These are phyloP conservation scores for Thereva unica DNA, from an alignment of 2,888 invertebrate species.

Conservation along the genomic window DNA sequence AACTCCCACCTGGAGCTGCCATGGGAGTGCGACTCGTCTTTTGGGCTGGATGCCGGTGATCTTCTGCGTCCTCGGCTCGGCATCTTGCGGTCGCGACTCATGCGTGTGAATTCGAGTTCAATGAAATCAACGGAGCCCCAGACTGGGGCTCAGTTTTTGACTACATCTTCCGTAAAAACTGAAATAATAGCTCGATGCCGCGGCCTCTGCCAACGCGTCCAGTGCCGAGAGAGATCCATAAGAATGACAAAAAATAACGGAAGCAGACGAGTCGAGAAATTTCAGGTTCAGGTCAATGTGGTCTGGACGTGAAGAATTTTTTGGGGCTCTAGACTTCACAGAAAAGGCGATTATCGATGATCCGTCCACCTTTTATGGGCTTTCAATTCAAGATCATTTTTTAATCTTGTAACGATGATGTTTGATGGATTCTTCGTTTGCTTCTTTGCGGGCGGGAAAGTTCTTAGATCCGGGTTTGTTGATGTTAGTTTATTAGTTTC, in stretches of 20 bases:
- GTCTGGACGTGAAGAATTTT: background rate
- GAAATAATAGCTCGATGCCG: no score
- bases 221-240: background rate
- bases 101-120: no score
- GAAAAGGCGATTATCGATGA: constrained; percentile 10
- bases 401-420: background rate
- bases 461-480: no score
- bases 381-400: constrained; percentile 1
- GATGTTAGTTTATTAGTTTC: no score
- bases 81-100: no score
- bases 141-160: no score
- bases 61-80: no score
- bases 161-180: no score
- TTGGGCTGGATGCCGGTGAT: no score
- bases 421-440: background rate
- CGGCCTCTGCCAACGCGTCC: background rate
- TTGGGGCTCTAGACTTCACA: background rate
- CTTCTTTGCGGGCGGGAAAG: background rate
- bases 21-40: no score
- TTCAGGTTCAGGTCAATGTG: background rate
- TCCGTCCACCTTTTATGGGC: background rate
- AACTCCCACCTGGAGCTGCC: no score
- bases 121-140: no score
- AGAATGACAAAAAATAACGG: background rate
- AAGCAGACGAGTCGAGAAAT: background rate